A percentile compares a stretch with the other conserved stretches of the same genome.
These are phyloP conservation scores for Luperina testacea DNA, from an alignment of 2,888 invertebrate species.

Conservation along the genomic window DNA sequence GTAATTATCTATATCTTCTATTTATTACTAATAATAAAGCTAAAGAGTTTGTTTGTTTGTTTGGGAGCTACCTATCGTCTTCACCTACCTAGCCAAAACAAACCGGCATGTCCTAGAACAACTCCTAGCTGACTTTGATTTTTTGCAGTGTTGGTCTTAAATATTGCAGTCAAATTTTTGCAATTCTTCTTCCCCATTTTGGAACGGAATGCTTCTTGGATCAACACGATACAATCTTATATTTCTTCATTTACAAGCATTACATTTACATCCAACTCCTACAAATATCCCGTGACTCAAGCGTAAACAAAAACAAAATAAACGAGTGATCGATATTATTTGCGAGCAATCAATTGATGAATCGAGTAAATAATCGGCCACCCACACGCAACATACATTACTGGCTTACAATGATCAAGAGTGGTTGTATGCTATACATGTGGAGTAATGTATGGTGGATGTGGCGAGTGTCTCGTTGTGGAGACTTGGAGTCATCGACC, in stretches of 20 bases:
- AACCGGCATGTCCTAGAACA: too few species aligned
- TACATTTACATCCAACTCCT: neutral
- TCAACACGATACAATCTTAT: neutral
- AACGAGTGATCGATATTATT: constrained; percentile 49
- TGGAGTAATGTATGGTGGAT: constrained; percentile 55
- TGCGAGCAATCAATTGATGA: constrained; percentile 39
- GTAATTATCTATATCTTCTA: too few species aligned
- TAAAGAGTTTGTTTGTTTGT: too few species aligned
- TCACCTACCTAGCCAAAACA: too few species aligned
- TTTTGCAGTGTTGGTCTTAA: too few species aligned
- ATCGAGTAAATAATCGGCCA: constrained; percentile 11
- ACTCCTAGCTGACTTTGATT: too few species aligned
- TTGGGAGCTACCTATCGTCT: too few species aligned
- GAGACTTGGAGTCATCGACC: constrained; percentile 72
- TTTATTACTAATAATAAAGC: too few species aligned
- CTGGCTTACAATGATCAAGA: constrained; percentile 20
- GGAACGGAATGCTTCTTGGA: neutral
- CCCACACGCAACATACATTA: constrained; percentile 39
- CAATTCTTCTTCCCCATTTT: neutral
- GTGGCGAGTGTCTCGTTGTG: constrained; percentile 7
- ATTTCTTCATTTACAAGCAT: constrained; percentile 8
- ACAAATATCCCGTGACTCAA: constrained; percentile 35
- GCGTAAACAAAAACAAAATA: constrained; percentile 49
- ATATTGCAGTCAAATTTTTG: neutral
- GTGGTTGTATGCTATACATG: constrained; percentile 25